Base-by-base conservation (phyloP, 92 coral and sea anemone species). In the Porites cylindrica region DNA sequence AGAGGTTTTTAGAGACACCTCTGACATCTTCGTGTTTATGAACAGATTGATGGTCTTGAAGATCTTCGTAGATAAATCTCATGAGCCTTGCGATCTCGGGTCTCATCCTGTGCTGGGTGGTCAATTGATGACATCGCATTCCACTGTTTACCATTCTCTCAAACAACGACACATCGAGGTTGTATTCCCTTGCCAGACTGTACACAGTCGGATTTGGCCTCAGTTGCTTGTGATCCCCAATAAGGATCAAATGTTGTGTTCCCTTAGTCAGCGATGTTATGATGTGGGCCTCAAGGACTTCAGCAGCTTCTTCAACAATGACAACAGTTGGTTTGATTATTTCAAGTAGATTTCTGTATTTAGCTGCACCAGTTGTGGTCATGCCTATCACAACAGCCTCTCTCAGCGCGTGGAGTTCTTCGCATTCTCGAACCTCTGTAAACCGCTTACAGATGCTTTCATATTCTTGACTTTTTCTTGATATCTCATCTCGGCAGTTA, bases 301-400 rank as follows among this genome's bases (percentile, higher is more conserved):
- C 98, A 20, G 98, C 98, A 38, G 98, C 97, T 82, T 96, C 98
- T 67, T 96, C 98, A 14, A 96, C 94, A 13, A 96, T 84, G n/a
- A 94, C 91, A 26, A 96, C 81, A 24, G 88, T 91, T 2, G 98
- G 98, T 83, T 92, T 86, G 71, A 96, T 94, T 67, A 74, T 85
- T 65, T 96, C 92, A 62, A 96, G 75, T 2, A 96, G 89, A 56
- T 87, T 51, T 19, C 93, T 89, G 75, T 92, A 92, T 78, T 91
- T 96, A n/a, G 98, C 98, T 9, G 98, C 98, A 38, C 97, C 98
- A 38, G 98, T 93, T 11, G 96, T 95, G 20, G 96, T 95, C 95
- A 95, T 95, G 20, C 98, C 98, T 21, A 96, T 92, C 58, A 96
- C 96, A 4, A 90, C 86, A 16, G 98, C 97, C 16, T 84, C 86